Percentiles rank a stretch among this genome's conserved stretches.
Conservation (phyloP, 2,888 invertebrate genomes). For the Rambutsinella grinnellia region DNA sequence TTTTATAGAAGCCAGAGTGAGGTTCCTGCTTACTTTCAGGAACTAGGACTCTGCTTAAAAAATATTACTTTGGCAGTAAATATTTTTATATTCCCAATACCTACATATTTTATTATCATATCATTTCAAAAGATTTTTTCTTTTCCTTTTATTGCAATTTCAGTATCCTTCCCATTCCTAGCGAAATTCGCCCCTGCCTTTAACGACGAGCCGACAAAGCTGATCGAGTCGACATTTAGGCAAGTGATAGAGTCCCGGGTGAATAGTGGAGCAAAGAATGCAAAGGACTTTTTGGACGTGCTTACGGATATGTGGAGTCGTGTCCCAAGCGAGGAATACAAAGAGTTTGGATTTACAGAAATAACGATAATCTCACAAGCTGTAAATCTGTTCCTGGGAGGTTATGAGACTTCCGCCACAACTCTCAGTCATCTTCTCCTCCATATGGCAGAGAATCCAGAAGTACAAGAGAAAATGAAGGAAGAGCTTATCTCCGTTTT, state of each 20-base stretch:
- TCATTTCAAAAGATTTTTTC: slow-evolving; percentile 16
- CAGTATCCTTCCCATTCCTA: slow-evolving; percentile 61
- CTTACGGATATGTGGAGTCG: slow-evolving; percentile 51
- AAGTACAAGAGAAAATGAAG: slow-evolving; percentile 60
- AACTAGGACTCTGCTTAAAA: no score
- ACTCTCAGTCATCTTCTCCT: slow-evolving; percentile 55
- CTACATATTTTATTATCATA: neutral
- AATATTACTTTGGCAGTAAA: no score
- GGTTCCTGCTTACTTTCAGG: no score
- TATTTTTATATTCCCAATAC: neutral
- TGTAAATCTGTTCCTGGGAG: slow-evolving; percentile 60
- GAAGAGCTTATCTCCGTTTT: slow-evolving; percentile 55
- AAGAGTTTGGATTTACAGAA: slow-evolving; percentile 51
- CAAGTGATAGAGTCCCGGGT: slow-evolving; percentile 45
- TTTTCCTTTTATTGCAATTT: slow-evolving; percentile 8
- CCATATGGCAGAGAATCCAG: slow-evolving; percentile 54
- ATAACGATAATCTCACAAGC: slow-evolving; percentile 61
- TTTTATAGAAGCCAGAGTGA: no score
- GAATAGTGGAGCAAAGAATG: slow-evolving; percentile 25
- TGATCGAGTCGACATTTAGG: slow-evolving; percentile 55
- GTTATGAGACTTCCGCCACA: slow-evolving; percentile 60
- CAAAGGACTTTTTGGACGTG: slow-evolving; percentile 55
- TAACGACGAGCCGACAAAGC: slow-evolving; percentile 41
- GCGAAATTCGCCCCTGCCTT: slow-evolving; percentile 50
- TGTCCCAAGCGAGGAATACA: slow-evolving; percentile 45